Evolutionary conservation across 2,888 invertebrate species (phyloP).

Genomic region (Idaea dimidiata): DNA sequence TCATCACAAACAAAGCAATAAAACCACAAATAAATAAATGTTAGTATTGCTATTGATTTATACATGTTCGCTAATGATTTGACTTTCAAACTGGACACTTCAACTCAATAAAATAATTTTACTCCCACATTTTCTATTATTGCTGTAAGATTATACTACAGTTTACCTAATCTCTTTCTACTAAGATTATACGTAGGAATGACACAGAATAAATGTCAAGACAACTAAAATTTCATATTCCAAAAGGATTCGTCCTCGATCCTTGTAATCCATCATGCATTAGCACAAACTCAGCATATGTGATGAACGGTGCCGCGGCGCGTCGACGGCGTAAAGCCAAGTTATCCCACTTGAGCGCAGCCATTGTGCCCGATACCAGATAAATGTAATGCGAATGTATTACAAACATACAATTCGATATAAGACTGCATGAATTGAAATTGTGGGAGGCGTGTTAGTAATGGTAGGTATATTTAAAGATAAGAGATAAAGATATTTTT

Average conservation of each 20-base stretch:
- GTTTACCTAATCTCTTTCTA: no score
- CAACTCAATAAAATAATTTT: no score
- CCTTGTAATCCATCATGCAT: constrained; percentile 28
- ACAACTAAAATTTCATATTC: background rate
- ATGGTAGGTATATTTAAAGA: background rate
- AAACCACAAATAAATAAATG: no score
- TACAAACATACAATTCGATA: constrained; percentile 2
- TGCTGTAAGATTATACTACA: no score
- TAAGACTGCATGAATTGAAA: constrained; percentile 3
- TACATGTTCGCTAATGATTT: no score
- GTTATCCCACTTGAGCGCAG: constrained; percentile 65
- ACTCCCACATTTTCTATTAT: no score
- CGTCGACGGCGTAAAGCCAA: constrained; percentile 64
- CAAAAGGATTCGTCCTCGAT: background rate
- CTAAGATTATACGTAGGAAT: no score
- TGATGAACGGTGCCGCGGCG: constrained; percentile 28
- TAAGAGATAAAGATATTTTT: background rate
- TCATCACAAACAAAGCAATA: no score
- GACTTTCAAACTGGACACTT: no score
- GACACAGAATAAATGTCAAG: background rate
- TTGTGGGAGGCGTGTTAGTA: constrained; percentile 4
- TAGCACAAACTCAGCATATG: constrained; percentile 26
- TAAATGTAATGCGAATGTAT: constrained; percentile 38
- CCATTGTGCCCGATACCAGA: constrained; percentile 55
- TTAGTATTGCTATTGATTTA: no score